Base-by-base conservation (phyloP, 2,113 vertebrate genomes). In the Hydrochoerus hydrochaeris region DNA sequence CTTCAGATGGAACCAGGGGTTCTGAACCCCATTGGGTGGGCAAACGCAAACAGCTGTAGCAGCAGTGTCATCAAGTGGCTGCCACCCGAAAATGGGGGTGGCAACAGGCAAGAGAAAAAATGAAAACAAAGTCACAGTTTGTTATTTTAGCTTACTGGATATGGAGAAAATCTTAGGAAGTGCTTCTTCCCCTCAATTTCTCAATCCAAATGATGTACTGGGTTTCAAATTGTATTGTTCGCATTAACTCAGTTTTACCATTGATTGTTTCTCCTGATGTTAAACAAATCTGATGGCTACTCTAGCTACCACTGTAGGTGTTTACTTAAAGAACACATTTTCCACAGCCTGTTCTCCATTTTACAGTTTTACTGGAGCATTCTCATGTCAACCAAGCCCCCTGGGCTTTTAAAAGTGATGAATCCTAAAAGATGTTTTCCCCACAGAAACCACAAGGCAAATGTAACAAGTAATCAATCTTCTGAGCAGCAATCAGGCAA, bases 401-500 rank as follows among this genome's bases (percentile, higher is more conserved):
- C 46, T 96, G 96, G 92, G 97, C 97, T 97, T 97, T 97, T 89
- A 88, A 91, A 96, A 98, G 96, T 88, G 97, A 97, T 96, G 97
- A 98, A 98, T 97, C 90, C 94, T 97, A 91, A 96, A 97, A 96
- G 91, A 98, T 95, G 97, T 97, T 98, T 98, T 97, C 96, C 97
- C 95, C 95, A 90, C 98, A 98, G 98, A 99, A 99, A 98, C 98
- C 98, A 95, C 98, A 97, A 92, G 96, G 97, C 97, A 98, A 98
- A 97, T 93, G 97, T 97, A 98, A 98, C 95, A 97, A 98, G 97
- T 93, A 97, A 98, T 99, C 98, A 97, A 97, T 98, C 98, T 98
- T 98, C 88, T 3, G 96, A 97, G 96, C 94, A 96, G 98, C 98
- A 97, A 98, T 98, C 98, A 98, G 98, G 97, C 98, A 98, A 97